Percentiles rank a stretch among this genome's conserved stretches.
Evolutionary conservation across 2,113 vertebrate genomes (phyloP).

Genomic region (Galeopterus variegatus): DNA sequence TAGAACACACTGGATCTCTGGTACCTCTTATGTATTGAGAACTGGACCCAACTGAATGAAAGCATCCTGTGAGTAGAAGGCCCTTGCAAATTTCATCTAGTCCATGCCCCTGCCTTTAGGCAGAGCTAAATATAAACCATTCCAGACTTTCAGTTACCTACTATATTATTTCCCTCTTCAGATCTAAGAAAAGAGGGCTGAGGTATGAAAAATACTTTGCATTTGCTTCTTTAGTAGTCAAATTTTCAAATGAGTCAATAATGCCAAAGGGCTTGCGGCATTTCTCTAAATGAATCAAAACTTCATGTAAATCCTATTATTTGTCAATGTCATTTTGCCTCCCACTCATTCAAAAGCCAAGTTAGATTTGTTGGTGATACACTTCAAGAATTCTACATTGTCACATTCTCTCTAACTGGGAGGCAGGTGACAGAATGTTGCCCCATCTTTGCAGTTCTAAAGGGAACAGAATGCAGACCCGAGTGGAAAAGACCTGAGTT

Average conservation of each 20-base stretch:
- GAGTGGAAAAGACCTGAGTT: not conserved
- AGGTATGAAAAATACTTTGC: constrained; percentile 57
- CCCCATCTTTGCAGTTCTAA: not conserved
- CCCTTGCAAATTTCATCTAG: not conserved
- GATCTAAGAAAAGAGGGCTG: constrained; percentile 20
- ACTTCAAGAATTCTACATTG: constrained; percentile 18
- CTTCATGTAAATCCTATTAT: constrained; percentile 59
- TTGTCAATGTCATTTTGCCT: constrained; percentile 68
- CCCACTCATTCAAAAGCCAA: constrained; percentile 54
- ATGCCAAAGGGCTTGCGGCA: constrained; percentile 33
- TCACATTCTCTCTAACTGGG: not conserved
- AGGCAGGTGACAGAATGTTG: no score
- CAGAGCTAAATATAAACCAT: not conserved
- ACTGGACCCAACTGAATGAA: not conserved
- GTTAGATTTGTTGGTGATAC: not conserved
- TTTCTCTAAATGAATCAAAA: constrained; percentile 70
- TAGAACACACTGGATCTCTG: not conserved
- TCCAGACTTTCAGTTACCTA: constrained; percentile 5
- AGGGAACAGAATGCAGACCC: not conserved
- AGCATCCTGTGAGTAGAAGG: not conserved
- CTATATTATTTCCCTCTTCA: not conserved
- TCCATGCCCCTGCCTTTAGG: not conserved
- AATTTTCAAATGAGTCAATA: constrained; percentile 70
- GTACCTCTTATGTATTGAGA: not conserved
- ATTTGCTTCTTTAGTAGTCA: constrained; percentile 74